phyloP scores from a whole-genome alignment of 23 tunicate genomes.

The Aplidium turbinatum region DNA sequence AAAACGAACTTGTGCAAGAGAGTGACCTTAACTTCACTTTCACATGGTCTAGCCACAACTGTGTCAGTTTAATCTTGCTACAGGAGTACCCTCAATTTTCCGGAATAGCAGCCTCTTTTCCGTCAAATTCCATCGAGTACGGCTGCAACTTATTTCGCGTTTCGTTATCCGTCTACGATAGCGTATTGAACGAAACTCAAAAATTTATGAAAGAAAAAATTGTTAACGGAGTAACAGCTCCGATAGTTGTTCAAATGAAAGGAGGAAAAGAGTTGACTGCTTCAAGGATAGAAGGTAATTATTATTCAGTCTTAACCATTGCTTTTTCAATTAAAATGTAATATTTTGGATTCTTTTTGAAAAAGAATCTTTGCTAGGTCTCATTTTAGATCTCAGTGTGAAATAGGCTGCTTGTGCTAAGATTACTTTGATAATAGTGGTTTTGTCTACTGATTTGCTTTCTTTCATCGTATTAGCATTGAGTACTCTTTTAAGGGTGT shows the following conservation, averaged over 20 bases:
- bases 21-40: slow-evolving; percentile 3
- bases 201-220: not conserved
- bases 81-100: not conserved
- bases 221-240: not conserved
- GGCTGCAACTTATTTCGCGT: slow-evolving; percentile 11
- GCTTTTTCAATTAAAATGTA: no score
- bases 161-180: not conserved
- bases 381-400: no score
- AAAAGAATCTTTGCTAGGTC: no score
- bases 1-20: not conserved
- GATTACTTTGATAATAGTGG: not conserved
- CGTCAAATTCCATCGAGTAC: not conserved
- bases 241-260: not conserved
- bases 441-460: not conserved
- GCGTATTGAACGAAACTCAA: not conserved
- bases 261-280: not conserved
- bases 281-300: not conserved
- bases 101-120: slow-evolving; percentile 17
- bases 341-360: no score
- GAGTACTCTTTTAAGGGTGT: no score
- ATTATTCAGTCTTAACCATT: no score
- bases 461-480: no score
- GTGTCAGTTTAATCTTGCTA: not conserved
- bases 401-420: no score
- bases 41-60: slow-evolving; percentile 1